A percentile compares a stretch with the other conserved stretches of the same genome.
phyloP scores from a whole-genome alignment of 1,140 invertebrate species.

The Bombus consobrinus region DNA sequence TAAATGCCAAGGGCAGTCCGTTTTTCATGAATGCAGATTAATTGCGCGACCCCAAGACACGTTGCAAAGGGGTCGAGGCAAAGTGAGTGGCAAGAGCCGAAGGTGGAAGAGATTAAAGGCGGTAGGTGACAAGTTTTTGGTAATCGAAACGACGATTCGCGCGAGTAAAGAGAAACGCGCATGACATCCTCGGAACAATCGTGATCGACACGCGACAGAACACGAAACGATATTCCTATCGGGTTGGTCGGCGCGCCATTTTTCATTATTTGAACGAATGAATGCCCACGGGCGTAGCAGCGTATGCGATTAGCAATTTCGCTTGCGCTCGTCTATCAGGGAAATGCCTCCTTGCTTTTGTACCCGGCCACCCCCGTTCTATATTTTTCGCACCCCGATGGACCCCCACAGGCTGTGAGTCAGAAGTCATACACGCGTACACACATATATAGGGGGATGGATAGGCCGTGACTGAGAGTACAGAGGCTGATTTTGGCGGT shows the following conservation, averaged over 20 bases:
- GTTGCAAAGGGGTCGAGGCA: not conserved
- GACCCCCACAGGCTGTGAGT: slow-evolving; percentile 50
- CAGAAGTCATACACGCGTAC: slow-evolving; percentile 61
- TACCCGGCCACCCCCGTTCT: slow-evolving; percentile 26
- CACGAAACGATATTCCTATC: not conserved
- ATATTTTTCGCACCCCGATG: slow-evolving; percentile 58
- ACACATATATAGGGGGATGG: not conserved
- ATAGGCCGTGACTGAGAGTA: slow-evolving; percentile 15
- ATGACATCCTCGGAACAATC: not conserved
- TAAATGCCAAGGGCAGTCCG: not conserved
- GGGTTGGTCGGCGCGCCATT: not conserved
- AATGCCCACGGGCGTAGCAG: slow-evolving; percentile 22
- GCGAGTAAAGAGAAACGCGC: not conserved
- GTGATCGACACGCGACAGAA: not conserved
- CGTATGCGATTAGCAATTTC: slow-evolving; percentile 41
- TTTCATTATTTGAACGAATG: slow-evolving; percentile 12
- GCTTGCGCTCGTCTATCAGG: slow-evolving; percentile 4
- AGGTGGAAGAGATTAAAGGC: not conserved
- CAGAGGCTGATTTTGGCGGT: slow-evolving; percentile 52
- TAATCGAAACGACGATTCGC: not conserved
- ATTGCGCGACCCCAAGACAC: slow-evolving; percentile 11
- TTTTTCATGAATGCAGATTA: slow-evolving; percentile 16
- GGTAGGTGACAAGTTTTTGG: not conserved
- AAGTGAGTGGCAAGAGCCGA: not conserved
- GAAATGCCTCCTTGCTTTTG: slow-evolving; percentile 36